Base-by-base conservation (phyloP, 2,888 invertebrate genomes). In the Prenolepis imparis region DNA sequence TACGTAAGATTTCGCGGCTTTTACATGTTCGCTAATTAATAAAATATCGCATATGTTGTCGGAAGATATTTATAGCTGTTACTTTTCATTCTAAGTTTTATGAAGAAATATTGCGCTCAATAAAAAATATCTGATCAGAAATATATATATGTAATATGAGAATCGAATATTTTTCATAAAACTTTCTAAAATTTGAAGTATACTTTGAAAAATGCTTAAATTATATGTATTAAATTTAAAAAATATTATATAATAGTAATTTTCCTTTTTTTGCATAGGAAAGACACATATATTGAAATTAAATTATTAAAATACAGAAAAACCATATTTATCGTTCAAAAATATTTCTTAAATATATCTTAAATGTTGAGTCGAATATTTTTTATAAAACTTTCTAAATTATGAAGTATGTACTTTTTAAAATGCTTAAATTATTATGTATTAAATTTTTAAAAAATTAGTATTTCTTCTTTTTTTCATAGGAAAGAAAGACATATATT, bases 1-100 rank as follows among this genome's bases (percentile, higher is more conserved):
- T 77, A 21, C 64, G 21, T 77, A 21, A 67, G 28, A 77, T 67
- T 67, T 77, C n/a, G 39, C 55, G 39, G 41, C 55, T 66, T 57
- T 15, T 12, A 66, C 15, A 9, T 15, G n/a, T 12, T 57, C 41
- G 9, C 5, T 24, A 55, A 28, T 3, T n/a, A n/a, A 39, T n/a
- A 36, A 21, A 52, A 12, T 66, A 24, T 39, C 36, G 21, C 64
- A 3, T 59, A 59, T 41, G 36, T 55, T 63, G 28, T 64, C 36
- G 28, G 36, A 64, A 48, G 15, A 59, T 3, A 44, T 41, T 4
- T 36, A n/a, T n/a, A 55, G 0, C 11, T 12, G 24, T 41, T 72
- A 18, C n/a, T 8, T 59, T 59, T 41, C 1, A n/a, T 72, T 18
- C 5, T 6, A 68, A 41, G 1, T 41, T 67, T 15, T 73, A 59